These are phyloP conservation scores for Oryzias celebensis DNA, from an alignment of 2,113 vertebrate genomes.

Conservation along the genomic window DNA sequence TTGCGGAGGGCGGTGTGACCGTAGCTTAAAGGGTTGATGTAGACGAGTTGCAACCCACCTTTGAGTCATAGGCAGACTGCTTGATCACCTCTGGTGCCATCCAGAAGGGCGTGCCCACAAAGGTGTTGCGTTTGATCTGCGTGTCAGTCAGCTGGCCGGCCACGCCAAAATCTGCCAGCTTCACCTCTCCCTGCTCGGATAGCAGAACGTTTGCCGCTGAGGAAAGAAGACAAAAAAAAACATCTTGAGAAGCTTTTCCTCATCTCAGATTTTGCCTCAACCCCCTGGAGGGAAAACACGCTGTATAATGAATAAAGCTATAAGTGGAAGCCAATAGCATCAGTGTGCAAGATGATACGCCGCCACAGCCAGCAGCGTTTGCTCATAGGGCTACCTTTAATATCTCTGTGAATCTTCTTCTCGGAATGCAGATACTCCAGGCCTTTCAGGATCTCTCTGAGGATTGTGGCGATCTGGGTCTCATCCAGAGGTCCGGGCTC, in stretches of 20 bases:
- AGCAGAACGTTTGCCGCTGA: constrained; percentile 81
- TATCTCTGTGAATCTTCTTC: constrained; percentile 83
- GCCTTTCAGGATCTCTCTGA: constrained; percentile 81
- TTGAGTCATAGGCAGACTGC: constrained; percentile 81
- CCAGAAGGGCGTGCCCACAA: constrained; percentile 83
- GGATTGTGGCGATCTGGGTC: constrained; percentile 79
- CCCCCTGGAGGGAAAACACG: constrained; percentile 13
- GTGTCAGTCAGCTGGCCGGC: constrained; percentile 82
- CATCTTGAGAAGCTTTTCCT: background rate
- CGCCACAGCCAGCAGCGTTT: constrained; percentile 11
- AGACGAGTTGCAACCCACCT: constrained; percentile 55
- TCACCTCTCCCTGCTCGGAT: constrained; percentile 81
- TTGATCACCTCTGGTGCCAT: constrained; percentile 83
- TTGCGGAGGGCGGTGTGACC: no score
- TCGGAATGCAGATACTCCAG: constrained; percentile 81
- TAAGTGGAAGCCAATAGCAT: constrained; percentile 44
- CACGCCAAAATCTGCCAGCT: constrained; percentile 80
- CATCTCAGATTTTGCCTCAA: constrained; percentile 6
- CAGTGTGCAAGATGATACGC: constrained; percentile 34
- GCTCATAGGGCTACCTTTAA: constrained; percentile 71
- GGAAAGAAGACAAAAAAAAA: background rate
- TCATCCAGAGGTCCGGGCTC: constrained; percentile 80
- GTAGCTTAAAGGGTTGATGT: no score
- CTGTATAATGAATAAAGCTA: constrained; percentile 26
- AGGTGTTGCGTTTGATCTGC: constrained; percentile 82